Evolutionary conservation across 2,113 vertebrate species (phyloP).

Genomic region (Upupa epops): DNA sequence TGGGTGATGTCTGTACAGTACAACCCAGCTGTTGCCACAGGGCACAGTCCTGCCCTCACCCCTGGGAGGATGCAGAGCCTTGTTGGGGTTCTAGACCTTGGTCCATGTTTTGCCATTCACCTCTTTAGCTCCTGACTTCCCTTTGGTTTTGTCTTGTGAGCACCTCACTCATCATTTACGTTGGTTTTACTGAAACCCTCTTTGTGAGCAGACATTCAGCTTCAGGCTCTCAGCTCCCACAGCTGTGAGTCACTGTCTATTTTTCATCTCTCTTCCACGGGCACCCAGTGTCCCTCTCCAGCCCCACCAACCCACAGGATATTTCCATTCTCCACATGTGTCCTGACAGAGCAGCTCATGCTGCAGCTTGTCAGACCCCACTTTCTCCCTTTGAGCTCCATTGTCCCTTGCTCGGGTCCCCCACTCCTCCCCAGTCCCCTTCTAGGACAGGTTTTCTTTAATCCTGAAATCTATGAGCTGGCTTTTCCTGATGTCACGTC

Average conservation of each 20-base stretch:
- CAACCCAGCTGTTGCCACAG: fast-evolving
- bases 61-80: neutral
- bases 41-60: fast-evolving
- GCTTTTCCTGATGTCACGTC: neutral
- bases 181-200: neutral
- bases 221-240: neutral
- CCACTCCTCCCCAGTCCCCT: neutral
- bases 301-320: fast-evolving
- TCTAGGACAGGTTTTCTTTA: neutral
- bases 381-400: neutral
- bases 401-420: neutral
- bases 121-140: neutral
- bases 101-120: neutral
- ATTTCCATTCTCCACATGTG: neutral
- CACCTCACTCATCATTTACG: neutral
- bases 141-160: neutral
- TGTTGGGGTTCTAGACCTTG: fast-evolving
- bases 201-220: neutral
- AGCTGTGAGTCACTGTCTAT: neutral
- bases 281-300: neutral
- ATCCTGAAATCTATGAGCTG: neutral
- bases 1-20: fast-evolving
- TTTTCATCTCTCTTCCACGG: neutral
- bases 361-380: neutral
- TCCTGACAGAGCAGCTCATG: fast-evolving